phyloP scores from a whole-genome alignment of 2,888 invertebrate species.

The Caenorhabditis doughertyi region DNA sequence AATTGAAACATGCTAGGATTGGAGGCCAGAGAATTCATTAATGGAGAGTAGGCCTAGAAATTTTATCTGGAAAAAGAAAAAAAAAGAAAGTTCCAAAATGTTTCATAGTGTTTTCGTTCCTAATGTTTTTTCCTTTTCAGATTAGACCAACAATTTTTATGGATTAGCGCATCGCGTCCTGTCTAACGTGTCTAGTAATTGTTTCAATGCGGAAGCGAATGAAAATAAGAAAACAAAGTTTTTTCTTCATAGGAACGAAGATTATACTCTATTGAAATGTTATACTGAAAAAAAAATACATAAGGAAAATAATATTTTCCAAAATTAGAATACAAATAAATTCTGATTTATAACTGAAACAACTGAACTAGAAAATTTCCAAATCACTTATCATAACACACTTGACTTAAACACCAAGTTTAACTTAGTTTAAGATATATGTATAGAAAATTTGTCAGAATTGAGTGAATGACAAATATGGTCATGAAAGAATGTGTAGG shows the following conservation, averaged over 20 bases:
- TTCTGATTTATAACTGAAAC: background rate
- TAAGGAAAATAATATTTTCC: too few relatives aligned
- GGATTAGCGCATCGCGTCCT: conserved; percentile 20
- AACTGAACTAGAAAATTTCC: background rate
- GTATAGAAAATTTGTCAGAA: too few relatives aligned
- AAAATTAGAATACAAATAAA: too few relatives aligned
- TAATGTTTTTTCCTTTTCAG: conserved; percentile 25
- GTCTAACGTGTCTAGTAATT: conserved; percentile 21
- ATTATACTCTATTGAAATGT: background rate
- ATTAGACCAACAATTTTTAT: conserved; percentile 31
- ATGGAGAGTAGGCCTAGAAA: too few relatives aligned
- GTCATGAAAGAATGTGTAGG: background rate
- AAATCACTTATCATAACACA: background rate
- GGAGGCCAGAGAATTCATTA: too few relatives aligned
- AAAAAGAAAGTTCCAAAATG: background rate
- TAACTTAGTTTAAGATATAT: too few relatives aligned
- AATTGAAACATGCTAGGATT: too few relatives aligned
- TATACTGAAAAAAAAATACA: too few relatives aligned
- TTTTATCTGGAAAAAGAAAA: background rate
- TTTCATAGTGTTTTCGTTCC: background rate
- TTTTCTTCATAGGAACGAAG: background rate
- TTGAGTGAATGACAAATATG: background rate
- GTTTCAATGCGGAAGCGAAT: conserved; percentile 29
- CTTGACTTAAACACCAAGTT: background rate
- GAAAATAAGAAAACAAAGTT: conserved; percentile 9